Evolutionary conservation across 2,888 invertebrate species (phyloP), one percentile per base, ranked within the genome.

Genomic region (Blomia tropicalis): DNA sequence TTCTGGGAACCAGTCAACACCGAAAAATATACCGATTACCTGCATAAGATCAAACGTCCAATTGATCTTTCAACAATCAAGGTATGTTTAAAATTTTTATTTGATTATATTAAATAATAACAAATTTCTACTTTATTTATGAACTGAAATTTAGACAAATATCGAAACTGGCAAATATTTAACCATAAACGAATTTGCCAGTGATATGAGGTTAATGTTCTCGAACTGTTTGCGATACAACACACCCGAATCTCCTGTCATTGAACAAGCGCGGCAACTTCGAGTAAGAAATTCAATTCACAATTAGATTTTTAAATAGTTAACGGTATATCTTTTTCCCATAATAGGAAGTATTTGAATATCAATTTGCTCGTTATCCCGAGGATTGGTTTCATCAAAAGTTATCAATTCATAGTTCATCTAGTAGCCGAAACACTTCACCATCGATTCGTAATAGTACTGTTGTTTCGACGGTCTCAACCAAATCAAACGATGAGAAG

Each of bases 151-250:
- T 17, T 32, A 61, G 62, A 58, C 62, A 2, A 62, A 58, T 43
- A 58, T 62, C 25, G 58, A 62, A 36, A 43, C 62, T 47, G 62
- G 62, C 19, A 43, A 62, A 32, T 62, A 62, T 32, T 25, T 22
- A 19, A 62, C 29, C 2, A 44, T 62, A 19, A 43, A 43, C n/a
- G 32, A 41, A 1, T 62, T 47, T n/a, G 62, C 58, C 5, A 62
- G 43, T 5, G 62, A 62, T 43, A 43, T 62, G 30, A 36, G 62
- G n/a, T 47, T 62, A 5, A 62, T 62, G 62, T 58, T 62, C 29
- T 43, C 62, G 11, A 62, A 62, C 43, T 62, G 62, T 58, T 31
- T 58, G 19, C 58, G 62, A 11, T 62, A 62, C 51, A 62, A 62
- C 43, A 58, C 41, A 58, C 62, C 62, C 11, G 62, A 62, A 32